Evolutionary conservation across 2,113 vertebrate genomes (phyloP).

Genomic region (Phalacrocorax carbo): DNA sequence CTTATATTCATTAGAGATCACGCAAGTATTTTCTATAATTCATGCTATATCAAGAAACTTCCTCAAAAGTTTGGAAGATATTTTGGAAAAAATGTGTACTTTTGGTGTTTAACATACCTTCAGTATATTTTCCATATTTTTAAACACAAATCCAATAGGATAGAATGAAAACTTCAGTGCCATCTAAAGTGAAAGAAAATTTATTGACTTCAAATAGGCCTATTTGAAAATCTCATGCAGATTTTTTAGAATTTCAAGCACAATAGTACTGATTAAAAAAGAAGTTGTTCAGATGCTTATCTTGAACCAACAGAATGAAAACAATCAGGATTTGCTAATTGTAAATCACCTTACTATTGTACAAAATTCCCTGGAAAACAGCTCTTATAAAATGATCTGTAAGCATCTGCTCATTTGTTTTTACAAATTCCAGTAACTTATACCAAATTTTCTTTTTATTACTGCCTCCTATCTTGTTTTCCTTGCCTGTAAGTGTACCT

Average conservation of each 20-base stretch:
- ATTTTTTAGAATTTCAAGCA: not conserved
- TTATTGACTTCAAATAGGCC: not conserved
- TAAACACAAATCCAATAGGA: not conserved
- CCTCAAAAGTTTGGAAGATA: not conserved
- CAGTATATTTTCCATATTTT: not conserved
- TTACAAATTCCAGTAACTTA: not conserved
- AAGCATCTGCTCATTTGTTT: not conserved
- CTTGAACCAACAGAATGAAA: not conserved
- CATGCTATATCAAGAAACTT: not conserved
- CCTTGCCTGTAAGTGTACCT: not conserved
- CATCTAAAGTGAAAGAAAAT: not conserved
- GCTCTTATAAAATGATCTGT: not conserved
- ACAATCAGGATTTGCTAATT: not conserved
- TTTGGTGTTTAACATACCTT: not conserved
- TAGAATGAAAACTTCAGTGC: not conserved
- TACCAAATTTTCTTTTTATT: not conserved
- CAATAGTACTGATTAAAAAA: not conserved
- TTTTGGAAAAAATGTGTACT: not conserved
- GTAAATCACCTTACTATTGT: not conserved
- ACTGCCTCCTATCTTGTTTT: not conserved
- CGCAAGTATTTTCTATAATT: not conserved
- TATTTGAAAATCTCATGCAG: not conserved
- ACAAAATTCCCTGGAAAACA: not conserved
- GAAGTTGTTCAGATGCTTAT: not conserved
- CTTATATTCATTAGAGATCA: not conserved